Evolutionary conservation across 2,113 vertebrate genomes (phyloP), one percentile per base, ranked within the genome.

Genomic region (Muntiacus muntjak): DNA sequence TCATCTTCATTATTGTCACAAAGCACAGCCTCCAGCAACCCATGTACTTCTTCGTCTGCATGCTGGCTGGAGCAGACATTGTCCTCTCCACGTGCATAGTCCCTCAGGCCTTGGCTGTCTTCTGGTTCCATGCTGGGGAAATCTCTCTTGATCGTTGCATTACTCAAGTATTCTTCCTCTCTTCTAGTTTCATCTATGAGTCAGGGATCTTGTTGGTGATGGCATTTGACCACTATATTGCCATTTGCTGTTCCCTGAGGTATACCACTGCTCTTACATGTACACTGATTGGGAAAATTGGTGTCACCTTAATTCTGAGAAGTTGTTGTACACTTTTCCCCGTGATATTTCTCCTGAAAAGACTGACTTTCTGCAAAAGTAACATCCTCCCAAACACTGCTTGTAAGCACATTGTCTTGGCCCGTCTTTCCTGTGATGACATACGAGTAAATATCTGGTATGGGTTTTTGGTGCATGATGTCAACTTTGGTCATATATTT

Each of bases 191-290:
- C 11, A 58, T 90, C 5, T 60, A 17, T 10, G 79, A 92, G 93
- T 89, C 92, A 17, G 33, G 78, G 6, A 26, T 92, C 7, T 71
- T 96, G 45, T n/a, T 93, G 84, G 76, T 87, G 52, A 96, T 94
- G 91, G 97, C 86, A 1, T 88, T 96, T 58, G 95, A 97, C 67
- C 30, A 58, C 21, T 97, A 93, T 1, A 11, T 96, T 19, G 92
- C 97, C 33, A 93, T 97, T 13, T 95, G 89, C 36, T 79, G 87
- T 25, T 71, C 93, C 33, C 62, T 95, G 47, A 82, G 82, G 33
- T 89, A 95, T 1, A 45, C 54, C 13, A 86, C 91, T 83, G 86
- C 90, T 36, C 74, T 89, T 55, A 94, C 95, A 40, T 7, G 47
- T 55, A 1, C n/a, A 1, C 6, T 79, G 15, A 78, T 79, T 23